Base-by-base conservation (phyloP, 2,888 invertebrate species). In the Capitulum mitella region DNA sequence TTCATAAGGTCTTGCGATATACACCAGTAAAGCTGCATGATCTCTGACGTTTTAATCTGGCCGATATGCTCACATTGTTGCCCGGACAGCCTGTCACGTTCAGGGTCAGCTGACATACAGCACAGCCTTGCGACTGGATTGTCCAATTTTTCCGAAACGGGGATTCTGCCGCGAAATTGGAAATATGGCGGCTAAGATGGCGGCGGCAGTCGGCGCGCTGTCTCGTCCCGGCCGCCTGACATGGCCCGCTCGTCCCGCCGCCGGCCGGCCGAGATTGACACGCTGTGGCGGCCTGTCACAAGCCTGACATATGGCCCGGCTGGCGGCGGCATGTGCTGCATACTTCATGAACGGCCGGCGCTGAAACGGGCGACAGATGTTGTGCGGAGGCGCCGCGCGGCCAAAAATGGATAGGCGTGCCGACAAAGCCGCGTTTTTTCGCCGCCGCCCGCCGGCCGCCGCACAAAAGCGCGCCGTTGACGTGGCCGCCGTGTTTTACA, bases 281-380 rank as follows among this genome's bases (percentile, higher is more conserved):
- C 64, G 64, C 64, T 16, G 64, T 64, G 64, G 64, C 64, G 19
- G 64, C 14, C 34, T 64, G 64, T 34, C 64, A 34, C 29, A 19
- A 14, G 64, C 19, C 34, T 16, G 64, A 32, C 64, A 64, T 8
- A 34, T 12, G 14, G 51, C 51, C 51, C 51, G 51, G 22, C 51
- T 2, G 16, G 19, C 34, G 32, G 34, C 64, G 29, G 64, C 64
- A 29, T 34, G 64, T 29, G 3, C 64, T 64, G 64, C 64, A 64
- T 64, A 64, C 32, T 29, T 64, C 64, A 64, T 64, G 64, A 64
- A 64, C 64, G 29, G 84, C 85, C 85, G 85, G 85, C 84, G 85
- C 85, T 85, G 85, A 85, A 85, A 85, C 85, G 85, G 86, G 85
- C 86, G 86, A 85, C 85, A 86, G 85, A 85, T 85, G 85, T 85